Evolutionary conservation across 2,888 invertebrate species (phyloP), one percentile per base, ranked within the genome.

Genomic region (Lingula anatina): DNA sequence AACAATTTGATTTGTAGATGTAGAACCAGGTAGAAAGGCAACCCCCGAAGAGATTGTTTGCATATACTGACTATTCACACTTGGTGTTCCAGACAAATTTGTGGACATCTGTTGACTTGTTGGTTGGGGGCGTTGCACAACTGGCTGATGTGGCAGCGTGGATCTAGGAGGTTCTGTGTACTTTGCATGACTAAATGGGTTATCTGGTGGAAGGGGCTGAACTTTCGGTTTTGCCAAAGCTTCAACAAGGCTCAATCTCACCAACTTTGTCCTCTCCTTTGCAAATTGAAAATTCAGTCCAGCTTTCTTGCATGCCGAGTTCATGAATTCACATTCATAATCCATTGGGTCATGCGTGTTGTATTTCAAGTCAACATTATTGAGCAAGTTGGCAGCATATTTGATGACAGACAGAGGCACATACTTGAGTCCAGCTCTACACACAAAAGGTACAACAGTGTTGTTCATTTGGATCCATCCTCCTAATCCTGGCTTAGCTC

Each of bases 371-470:
- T 58, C 56, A 23, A 62, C 55, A 49, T 62, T 60, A 5, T 54
- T 62, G 28, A 70, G 48, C 21, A 73, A 59, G 5, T 66, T 68
- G 25, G 73, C 73, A 25, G 71, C 73, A 61, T 71, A 68, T 42
- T 64, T 60, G 47, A 73, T 67, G 25, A 73, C 71, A 35, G 68
- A 67, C 46, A 94, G 78, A 18, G 94, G 94, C 51, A 94, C 93
- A 79, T 88, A 91, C 76, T 91, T 90, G 36, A 65, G 66, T 57
- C 81, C 83, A 62, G 87, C 87, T 64, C 88, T 84, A 25, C 71
- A 52, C 2, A 93, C 90, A 70, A 91, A 94, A 0, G 94, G 94
- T 48, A 93, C 91, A 25, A 93, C 90, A 0, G 91, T 93, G 71
- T 90, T 90, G 74, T 93, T 93, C 7, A 74, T 67, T 45, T 73